A percentile compares a stretch with the other conserved stretches of the same genome.
phyloP scores from a whole-genome alignment of 53 echinoderm and acorn worm species.

The Hippasteria phrygiana region DNA sequence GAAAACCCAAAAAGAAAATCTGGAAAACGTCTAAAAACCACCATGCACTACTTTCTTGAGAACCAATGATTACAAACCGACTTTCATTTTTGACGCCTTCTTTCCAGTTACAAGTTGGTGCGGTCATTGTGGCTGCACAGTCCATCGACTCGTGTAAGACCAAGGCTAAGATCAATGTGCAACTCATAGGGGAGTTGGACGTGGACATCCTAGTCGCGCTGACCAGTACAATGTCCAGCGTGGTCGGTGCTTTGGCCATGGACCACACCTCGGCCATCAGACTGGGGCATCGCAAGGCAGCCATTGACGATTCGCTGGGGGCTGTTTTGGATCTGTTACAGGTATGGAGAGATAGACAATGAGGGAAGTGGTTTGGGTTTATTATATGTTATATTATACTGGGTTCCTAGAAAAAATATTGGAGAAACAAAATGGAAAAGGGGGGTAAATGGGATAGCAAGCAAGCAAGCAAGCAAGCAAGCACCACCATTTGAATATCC shows the following conservation, averaged over 20 bases:
- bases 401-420: too few species aligned
- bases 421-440: too few species aligned
- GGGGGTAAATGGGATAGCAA: too few species aligned
- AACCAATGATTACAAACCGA: too few species aligned
- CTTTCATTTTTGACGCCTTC: not conserved
- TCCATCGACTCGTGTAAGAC: constrained; percentile 14
- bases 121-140: constrained; percentile 23
- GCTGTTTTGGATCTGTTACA: constrained; percentile 62
- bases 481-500: too few species aligned
- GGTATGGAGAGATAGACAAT: constrained; percentile 51
- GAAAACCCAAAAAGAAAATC: not conserved
- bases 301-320: constrained; percentile 56
- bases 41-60: too few species aligned
- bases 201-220: constrained; percentile 62
- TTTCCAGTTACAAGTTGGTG: constrained; percentile 36
- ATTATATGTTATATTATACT: too few species aligned
- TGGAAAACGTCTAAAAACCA: too few species aligned
- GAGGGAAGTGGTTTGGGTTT: too few species aligned
- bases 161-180: constrained; percentile 13
- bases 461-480: too few species aligned
- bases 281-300: constrained; percentile 20
- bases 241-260: constrained; percentile 68
- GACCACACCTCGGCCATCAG: constrained; percentile 67
- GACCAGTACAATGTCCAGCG: constrained; percentile 64
- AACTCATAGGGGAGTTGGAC: constrained; percentile 22